Percentiles rank a stretch among this genome's conserved stretches.
phyloP scores from a whole-genome alignment of 1,140 invertebrate species.

The Drosophila subpulchrella region DNA sequence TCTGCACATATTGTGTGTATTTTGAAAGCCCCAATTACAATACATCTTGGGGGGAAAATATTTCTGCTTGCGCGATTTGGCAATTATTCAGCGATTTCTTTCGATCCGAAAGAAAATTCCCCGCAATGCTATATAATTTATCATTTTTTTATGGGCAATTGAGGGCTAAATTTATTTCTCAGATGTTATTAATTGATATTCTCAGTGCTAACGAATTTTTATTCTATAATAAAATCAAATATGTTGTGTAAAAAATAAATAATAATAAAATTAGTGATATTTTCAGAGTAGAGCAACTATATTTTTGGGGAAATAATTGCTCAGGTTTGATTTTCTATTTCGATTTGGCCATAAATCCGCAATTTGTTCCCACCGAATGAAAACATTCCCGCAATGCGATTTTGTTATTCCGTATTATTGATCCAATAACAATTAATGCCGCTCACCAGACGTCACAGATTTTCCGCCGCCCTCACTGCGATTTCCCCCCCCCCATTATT shows the following conservation, averaged over 20 bases:
- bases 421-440: constrained; percentile 47
- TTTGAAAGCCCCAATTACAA: constrained; percentile 19
- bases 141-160: neutral
- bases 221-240: too few species aligned
- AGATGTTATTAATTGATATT: neutral
- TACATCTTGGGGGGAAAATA: constrained; percentile 16
- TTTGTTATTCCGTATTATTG: constrained; percentile 50
- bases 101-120: neutral
- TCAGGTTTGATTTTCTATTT: constrained; percentile 5
- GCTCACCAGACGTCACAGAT: constrained; percentile 32
- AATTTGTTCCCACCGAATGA: constrained; percentile 15
- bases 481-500: constrained; percentile 2
- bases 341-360: constrained; percentile 15
- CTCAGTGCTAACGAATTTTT: too few species aligned
- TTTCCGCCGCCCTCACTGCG: constrained; percentile 4
- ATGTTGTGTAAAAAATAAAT: too few species aligned
- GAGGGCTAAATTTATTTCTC: neutral
- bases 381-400: constrained; percentile 33
- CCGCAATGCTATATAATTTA: neutral
- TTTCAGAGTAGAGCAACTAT: neutral
- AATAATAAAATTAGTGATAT: neutral
- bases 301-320: neutral
- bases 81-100: constrained; percentile 34
- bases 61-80: constrained; percentile 27
- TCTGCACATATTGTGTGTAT: neutral